Base-by-base conservation (phyloP, 1,140 invertebrate genomes). In the Drosophila bifasciata region DNA sequence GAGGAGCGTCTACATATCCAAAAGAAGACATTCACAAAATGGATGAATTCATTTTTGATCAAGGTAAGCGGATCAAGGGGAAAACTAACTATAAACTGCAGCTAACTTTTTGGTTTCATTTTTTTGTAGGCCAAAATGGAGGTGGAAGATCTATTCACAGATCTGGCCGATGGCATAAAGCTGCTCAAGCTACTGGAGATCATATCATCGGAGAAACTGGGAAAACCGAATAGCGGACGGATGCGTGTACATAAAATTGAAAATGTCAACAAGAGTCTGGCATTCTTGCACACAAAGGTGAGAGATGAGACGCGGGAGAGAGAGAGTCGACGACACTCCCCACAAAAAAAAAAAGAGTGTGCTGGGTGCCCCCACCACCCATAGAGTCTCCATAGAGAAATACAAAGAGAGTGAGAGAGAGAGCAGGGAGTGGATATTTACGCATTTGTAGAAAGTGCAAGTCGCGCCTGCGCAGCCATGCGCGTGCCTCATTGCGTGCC, bases 1-100 rank as follows among this genome's bases (percentile, higher is more conserved):
- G 97, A 99, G 92, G 98, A 99, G 93, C 95, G 98, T 69, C 93
- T 99, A 57, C 96, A 98, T 92, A 99, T 99, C 79, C 99, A 99
- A 93, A 99, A 99, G 94, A 99, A 99, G 92, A 99, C 99, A 6
- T 99, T 99, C 92, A 99, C 99, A 85, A 99, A 99, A 98, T 99
- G 98, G 99, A 98, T 99, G 95, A 99, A 99, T 93, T 98, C 98
- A 1, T 99, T 99, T 93, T 93, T 99, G 69, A 95, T 97, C 91
- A 99, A 98, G 95, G 98, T 98, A 92, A 92, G 83, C 83, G 23
- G 5, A 1, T 16, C 4, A n/a, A 50, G 1, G 11, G 21, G 17
- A 48, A 15, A 39, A 0, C 21, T 21, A 49, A 43, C 46, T 46
- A 60, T 48, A n/a, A 51, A 53, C n/a, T 66, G 39, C 39, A 57